A percentile compares a stretch with the other conserved stretches of the same genome.
Conservation (phyloP, 2,888 invertebrate species). For the Anorthoa munda region DNA sequence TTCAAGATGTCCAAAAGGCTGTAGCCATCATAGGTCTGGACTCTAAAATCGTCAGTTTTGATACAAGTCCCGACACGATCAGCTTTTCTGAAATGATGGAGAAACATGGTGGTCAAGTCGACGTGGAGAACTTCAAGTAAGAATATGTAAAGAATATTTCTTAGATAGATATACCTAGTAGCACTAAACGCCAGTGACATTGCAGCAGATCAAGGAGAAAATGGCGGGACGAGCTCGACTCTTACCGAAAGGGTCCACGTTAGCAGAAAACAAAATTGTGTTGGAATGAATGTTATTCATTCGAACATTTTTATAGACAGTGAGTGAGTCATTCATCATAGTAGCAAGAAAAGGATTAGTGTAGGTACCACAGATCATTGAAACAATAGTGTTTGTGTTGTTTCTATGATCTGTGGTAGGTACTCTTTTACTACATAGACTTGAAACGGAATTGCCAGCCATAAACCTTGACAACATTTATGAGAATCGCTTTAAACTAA, state of each 20-base stretch:
- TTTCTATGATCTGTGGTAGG: not conserved
- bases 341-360: not conserved
- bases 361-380: too few species aligned
- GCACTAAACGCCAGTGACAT: not conserved
- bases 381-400: too few species aligned
- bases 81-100: conserved; percentile 71
- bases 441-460: not conserved
- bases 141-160: conserved; percentile 44
- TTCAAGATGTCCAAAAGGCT: conserved; percentile 67
- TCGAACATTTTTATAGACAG: not conserved
- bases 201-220: not conserved
- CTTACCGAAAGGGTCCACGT: not conserved
- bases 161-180: too few species aligned
- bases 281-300: too few species aligned
- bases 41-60: conserved; percentile 74
- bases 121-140: conserved; percentile 72
- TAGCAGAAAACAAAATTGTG: not conserved
- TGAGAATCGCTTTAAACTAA: not conserved
- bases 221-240: not conserved
- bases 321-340: not conserved
- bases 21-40: conserved; percentile 58
- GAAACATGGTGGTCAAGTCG: conserved; percentile 50
- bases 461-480: not conserved
- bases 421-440: not conserved
- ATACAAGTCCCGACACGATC: conserved; percentile 63